Evolutionary conservation across 2,113 vertebrate species (phyloP).

Genomic region (Tragelaphus imberbis): DNA sequence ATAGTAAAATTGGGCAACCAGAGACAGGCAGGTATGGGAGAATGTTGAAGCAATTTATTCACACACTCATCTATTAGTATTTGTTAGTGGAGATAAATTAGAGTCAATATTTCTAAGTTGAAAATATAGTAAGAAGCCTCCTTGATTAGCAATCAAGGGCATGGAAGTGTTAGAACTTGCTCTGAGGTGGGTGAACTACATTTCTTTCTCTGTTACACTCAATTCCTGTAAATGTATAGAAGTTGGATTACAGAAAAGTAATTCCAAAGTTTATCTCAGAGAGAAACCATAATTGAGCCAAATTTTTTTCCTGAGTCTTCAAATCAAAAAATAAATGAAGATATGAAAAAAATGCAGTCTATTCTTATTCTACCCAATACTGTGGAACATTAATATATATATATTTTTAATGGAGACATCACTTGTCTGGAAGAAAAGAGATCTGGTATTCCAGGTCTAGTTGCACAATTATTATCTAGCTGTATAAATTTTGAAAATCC

Average conservation of each 20-base stretch:
- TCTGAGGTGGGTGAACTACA: fast-evolving
- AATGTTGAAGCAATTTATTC: fast-evolving
- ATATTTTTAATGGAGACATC: not conserved
- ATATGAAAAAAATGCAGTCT: not conserved
- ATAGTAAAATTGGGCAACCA: fast-evolving
- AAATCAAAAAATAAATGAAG: not conserved
- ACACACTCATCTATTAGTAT: not conserved
- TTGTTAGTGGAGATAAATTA: fast-evolving
- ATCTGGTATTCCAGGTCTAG: not conserved
- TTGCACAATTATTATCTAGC: not conserved
- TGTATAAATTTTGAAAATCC: not conserved
- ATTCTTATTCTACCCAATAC: not conserved
- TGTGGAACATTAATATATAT: not conserved
- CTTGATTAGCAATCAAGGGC: not conserved
- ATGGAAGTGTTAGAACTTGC: too few species aligned
- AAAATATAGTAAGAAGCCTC: not conserved
- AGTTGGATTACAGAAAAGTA: not conserved
- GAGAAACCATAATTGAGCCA: not conserved
- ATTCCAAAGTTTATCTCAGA: not conserved
- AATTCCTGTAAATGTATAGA: fast-evolving
- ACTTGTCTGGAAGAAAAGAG: not conserved
- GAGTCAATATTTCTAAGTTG: not conserved
- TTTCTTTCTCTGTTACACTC: not conserved
- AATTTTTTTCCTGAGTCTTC: not conserved
- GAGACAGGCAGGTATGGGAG: too few species aligned